These are phyloP conservation scores for Amblyraja radiata DNA, from an alignment of 2,797 vertebrate species.

Conservation along the genomic window DNA sequence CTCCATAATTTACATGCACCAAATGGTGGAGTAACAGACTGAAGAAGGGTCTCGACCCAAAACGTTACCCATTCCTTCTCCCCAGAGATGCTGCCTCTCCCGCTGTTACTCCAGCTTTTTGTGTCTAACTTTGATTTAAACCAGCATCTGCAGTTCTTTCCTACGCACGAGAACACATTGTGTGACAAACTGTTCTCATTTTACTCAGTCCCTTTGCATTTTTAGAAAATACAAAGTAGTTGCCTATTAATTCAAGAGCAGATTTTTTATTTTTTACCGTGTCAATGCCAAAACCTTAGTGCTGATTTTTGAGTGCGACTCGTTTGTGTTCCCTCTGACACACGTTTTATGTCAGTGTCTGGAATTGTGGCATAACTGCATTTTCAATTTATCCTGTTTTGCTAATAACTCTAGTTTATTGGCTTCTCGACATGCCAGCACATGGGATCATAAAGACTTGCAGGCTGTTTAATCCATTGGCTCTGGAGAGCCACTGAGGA, in stretches of 20 bases:
- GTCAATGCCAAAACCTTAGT: not conserved
- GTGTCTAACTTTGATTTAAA: too few relatives aligned
- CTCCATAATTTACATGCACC: not conserved
- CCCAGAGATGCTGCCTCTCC: too few relatives aligned
- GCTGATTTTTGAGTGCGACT: not conserved
- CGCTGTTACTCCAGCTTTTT: too few relatives aligned
- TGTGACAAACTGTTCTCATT: not conserved
- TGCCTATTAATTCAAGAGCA: not conserved
- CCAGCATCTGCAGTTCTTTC: not conserved
- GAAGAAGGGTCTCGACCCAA: too few relatives aligned
- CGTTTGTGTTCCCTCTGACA: not conserved
- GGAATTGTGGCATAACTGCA: not conserved
- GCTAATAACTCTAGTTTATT: not conserved
- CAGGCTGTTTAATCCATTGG: too few relatives aligned
- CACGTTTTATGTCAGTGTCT: not conserved
- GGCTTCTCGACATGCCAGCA: not conserved
- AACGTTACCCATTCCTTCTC: too few relatives aligned
- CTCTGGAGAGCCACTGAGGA: too few relatives aligned
- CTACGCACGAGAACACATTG: not conserved
- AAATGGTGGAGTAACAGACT: too few relatives aligned
- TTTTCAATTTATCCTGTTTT: not conserved
- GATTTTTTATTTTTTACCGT: not conserved
- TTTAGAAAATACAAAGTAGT: not conserved
- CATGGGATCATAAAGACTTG: too few relatives aligned
- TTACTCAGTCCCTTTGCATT: not conserved